Percentiles rank a stretch among this genome's conserved stretches.
phyloP scores from a whole-genome alignment of 2,113 vertebrate genomes.

The Picathartes gymnocephalus region DNA sequence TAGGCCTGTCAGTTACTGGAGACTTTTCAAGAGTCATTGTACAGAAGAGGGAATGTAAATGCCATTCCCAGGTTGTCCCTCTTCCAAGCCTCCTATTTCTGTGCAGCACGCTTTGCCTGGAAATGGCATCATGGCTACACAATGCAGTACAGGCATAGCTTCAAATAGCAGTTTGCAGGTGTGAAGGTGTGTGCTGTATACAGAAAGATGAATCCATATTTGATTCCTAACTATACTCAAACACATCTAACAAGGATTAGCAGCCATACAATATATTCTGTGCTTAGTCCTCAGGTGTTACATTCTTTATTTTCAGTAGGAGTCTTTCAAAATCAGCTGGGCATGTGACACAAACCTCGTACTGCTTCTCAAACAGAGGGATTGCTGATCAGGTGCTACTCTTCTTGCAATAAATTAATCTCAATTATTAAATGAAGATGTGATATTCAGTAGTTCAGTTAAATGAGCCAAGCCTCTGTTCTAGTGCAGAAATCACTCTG shows the following conservation, averaged over 20 bases:
- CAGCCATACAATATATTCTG: background rate
- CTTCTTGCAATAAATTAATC: background rate
- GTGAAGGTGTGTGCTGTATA: background rate
- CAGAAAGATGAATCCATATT: background rate
- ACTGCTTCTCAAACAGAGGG: background rate
- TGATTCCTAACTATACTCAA: background rate
- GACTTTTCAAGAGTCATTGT: background rate
- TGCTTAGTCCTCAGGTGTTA: background rate
- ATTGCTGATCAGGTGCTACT: background rate
- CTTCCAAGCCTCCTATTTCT: background rate
- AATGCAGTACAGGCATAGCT: background rate
- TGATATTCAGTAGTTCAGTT: background rate
- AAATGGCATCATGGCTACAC: background rate
- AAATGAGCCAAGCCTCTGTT: background rate
- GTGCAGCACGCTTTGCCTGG: background rate
- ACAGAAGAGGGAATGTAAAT: background rate
- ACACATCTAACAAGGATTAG: background rate
- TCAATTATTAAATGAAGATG: constrained; percentile 8
- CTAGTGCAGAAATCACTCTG: background rate
- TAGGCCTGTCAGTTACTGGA: background rate
- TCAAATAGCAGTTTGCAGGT: background rate
- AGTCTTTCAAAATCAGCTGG: background rate
- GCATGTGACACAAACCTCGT: background rate
- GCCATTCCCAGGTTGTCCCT: background rate
- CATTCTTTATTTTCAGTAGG: background rate